Percentiles rank a stretch among this genome's conserved stretches.
Evolutionary conservation across 2,113 vertebrate genomes (phyloP).

Genomic region (Hymenochirus boettgeri): DNA sequence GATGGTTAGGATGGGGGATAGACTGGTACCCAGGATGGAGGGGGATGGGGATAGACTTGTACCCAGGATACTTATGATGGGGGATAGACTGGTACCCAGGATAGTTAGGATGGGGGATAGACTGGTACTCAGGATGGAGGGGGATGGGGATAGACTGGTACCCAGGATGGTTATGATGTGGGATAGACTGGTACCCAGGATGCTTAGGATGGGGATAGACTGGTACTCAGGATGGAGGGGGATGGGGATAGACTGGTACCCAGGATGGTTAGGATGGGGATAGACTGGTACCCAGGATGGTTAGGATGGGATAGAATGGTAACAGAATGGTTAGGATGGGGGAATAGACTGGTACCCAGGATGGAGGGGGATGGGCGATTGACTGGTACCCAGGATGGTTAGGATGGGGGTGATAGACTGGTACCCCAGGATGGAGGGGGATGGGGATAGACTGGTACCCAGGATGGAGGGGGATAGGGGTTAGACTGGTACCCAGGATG

Average conservation of each 20-base stretch:
- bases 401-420: no score
- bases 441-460: no score
- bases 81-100: background rate
- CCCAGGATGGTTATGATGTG: background rate
- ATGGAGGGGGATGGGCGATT: background rate
- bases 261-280: background rate
- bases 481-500: background rate
- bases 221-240: no score
- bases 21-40: no score
- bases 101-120: background rate
- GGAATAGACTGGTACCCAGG: background rate
- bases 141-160: background rate
- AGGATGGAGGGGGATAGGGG: no score
- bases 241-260: background rate
- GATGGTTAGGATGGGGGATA: no score
- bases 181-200: background rate
- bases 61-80: background rate
- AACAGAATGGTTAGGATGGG: constrained; percentile 8
- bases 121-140: background rate
- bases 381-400: background rate
- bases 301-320: background rate
- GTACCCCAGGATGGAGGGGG: no score
- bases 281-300: no score
- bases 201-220: no score
- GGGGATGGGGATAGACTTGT: background rate